Percentiles rank a stretch among this genome's conserved stretches.
These are phyloP conservation scores for Volucella inflata DNA, from an alignment of 2,888 invertebrate species.

Conservation along the genomic window DNA sequence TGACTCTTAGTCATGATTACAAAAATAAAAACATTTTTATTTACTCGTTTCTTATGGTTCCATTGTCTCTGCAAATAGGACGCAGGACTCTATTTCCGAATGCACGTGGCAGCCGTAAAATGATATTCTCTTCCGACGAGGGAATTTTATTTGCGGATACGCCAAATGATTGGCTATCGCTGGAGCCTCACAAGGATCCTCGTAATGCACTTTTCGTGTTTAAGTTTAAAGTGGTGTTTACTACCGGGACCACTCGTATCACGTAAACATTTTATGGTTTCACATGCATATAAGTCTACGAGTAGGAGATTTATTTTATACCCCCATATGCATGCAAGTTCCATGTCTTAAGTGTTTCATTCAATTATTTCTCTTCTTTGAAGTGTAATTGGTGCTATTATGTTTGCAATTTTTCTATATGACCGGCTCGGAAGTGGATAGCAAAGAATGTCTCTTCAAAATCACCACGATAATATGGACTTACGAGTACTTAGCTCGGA, in stretches of 20 bases:
- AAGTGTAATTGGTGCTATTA: constrained; percentile 63
- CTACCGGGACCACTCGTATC: constrained; percentile 70
- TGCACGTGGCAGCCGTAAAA: constrained; percentile 63
- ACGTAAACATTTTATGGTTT: constrained; percentile 73
- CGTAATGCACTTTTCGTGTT: constrained; percentile 74
- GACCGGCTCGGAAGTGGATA: constrained; percentile 4
- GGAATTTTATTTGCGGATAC: constrained; percentile 51
- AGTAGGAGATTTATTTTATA: constrained; percentile 31
- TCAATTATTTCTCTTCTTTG: constrained; percentile 70
- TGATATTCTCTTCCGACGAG: constrained; percentile 46
- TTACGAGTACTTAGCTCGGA: constrained; percentile 42
- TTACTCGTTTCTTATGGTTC: constrained; percentile 42
- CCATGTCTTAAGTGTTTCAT: constrained; percentile 71
- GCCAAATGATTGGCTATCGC: constrained; percentile 64
- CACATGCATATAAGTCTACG: constrained; percentile 64
- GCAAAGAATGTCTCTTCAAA: constrained; percentile 4
- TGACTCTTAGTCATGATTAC: constrained; percentile 5
- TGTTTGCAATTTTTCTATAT: constrained; percentile 58
- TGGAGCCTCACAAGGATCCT: constrained; percentile 20
- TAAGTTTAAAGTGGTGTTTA: constrained; percentile 73
- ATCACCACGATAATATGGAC: constrained; percentile 51
- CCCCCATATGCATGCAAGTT: constrained; percentile 50
- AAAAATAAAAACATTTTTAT: constrained; percentile 39
- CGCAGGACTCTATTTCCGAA: constrained; percentile 48
- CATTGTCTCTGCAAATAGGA: constrained; percentile 36